phyloP scores from a whole-genome alignment of 2,888 invertebrate species.

The Brenthis hecate region DNA sequence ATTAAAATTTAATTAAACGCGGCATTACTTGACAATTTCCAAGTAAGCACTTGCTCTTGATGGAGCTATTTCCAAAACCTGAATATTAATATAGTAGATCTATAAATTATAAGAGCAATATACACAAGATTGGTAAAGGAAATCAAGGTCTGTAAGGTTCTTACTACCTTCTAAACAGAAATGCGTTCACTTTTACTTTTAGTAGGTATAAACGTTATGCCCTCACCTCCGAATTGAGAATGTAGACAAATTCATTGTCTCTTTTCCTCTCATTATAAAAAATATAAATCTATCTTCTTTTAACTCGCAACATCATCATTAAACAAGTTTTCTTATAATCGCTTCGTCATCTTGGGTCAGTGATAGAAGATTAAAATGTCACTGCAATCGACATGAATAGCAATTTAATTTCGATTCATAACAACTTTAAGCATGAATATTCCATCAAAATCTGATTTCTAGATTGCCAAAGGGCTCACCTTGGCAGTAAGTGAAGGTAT shows the following conservation, averaged over 20 bases:
- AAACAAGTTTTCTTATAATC: slow-evolving; percentile 64
- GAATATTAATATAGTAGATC: slow-evolving; percentile 22
- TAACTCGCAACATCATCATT: slow-evolving; percentile 50
- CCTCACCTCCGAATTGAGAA: slow-evolving; percentile 65
- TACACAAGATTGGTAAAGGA: slow-evolving; percentile 42
- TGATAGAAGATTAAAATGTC: slow-evolving; percentile 69
- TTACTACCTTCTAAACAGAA: slow-evolving; percentile 46
- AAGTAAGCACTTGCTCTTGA: too few species aligned
- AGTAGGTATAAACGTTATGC: slow-evolving; percentile 27
- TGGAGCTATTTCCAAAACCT: neutral
- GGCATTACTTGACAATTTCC: too few species aligned
- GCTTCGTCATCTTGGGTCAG: slow-evolving; percentile 72
- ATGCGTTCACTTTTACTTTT: slow-evolving; percentile 75
- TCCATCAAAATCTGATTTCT: slow-evolving; percentile 25
- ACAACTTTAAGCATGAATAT: slow-evolving; percentile 25
- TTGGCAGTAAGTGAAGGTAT: slow-evolving; percentile 41
- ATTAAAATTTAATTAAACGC: too few species aligned
- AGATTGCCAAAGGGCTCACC: slow-evolving; percentile 38
- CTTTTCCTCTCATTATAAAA: slow-evolving; percentile 45
- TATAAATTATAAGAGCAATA: slow-evolving; percentile 32
- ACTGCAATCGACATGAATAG: slow-evolving; percentile 58
- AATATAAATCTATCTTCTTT: slow-evolving; percentile 49
- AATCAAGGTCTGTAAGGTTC: slow-evolving; percentile 53
- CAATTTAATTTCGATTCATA: slow-evolving; percentile 41
- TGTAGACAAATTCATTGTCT: slow-evolving; percentile 52